Conservation (phyloP, 2,888 invertebrate genomes). For the Spodoptera exigua region DNA sequence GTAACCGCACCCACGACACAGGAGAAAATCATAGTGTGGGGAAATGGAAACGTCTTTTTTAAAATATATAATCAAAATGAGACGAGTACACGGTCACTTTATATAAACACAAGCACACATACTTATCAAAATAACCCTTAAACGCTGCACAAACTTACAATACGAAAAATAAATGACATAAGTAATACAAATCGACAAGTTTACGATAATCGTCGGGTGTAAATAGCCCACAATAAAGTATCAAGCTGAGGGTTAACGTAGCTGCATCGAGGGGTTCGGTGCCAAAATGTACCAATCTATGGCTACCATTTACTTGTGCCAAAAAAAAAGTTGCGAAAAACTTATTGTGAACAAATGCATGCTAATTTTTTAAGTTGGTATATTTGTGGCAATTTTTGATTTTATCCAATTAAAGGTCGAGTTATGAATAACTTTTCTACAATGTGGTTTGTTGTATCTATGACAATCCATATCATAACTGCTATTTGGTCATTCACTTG, state of each 20-base stretch:
- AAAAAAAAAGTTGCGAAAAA: conserved; percentile 54
- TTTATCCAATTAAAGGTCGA: background rate
- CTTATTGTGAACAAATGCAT: conserved; percentile 41
- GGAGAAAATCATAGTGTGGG: too few species aligned
- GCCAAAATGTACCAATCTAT: conserved; percentile 57
- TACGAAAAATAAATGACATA: conserved; percentile 41
- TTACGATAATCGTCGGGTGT: conserved; percentile 55
- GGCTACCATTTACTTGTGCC: conserved; percentile 56
- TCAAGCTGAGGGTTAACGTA: conserved; percentile 36
- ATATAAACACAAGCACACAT: background rate
- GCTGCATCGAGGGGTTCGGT: conserved; percentile 45
- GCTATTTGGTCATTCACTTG: too few species aligned
- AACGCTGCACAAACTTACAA: conserved; percentile 5
- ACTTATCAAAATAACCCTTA: background rate
- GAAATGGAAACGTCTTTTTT: too few species aligned
- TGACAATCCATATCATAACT: too few species aligned
- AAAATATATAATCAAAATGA: too few species aligned
- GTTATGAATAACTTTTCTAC: too few species aligned
- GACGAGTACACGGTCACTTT: background rate
- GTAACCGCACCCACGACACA: too few species aligned
- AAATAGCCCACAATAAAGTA: conserved; percentile 56
- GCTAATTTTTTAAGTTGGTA: conserved; percentile 37
- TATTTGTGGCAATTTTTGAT: conserved; percentile 1
- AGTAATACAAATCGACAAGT: conserved; percentile 41
- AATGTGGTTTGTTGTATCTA: too few species aligned